Base-by-base conservation (phyloP, 2,797 vertebrate species). In the Gymnothorax javanicus region DNA sequence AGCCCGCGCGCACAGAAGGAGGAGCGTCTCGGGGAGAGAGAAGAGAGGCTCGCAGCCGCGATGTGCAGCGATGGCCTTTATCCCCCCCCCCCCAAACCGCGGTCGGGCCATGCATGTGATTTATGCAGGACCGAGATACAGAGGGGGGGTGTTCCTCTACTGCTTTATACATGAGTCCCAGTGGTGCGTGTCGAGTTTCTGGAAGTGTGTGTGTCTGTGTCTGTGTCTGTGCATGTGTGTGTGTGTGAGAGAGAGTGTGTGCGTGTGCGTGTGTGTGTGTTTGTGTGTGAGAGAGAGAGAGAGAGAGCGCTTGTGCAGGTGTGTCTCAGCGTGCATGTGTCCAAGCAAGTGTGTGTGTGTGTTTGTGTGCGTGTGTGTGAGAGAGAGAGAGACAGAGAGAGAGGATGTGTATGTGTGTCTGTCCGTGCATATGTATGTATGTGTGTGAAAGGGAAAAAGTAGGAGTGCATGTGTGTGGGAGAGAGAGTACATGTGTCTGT, bases 1-100 rank as follows among this genome's bases (percentile, higher is more conserved):
- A 92, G 89, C 89, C 89, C 81, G 88, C 88, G 91, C 90, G 11
- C 57, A 27, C 11, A 33, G n/a, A 60, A 25, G 12, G 25, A 57
- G 59, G 27, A 25, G 33, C 54, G 25, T 59, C 54, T 15, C 56
- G 25, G 82, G 57, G 58, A 83, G 13, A 17, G 25, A 3, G 33
- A 56, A 4, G 6, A 33, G 82, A 15, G 50, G 77, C 23, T 43
- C 27, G 12, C 27, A 12, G 13, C 9, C 25, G n/a, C 9, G 1
- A 3, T 11, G 54, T 23, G 12, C 69, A 67, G 43, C 15, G 50
- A 15, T 67, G 77, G 67, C 54, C 62, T 82, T 82, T 50, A 8
- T 58, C 58, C 13, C 15, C 11, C 33, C 58, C 13, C 15, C 13
- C 25, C 27, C 4, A 59, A 69, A 84, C n/a, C 12, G 25, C 23